These are phyloP conservation scores for Scaptomyza montana DNA, from an alignment of 1,140 invertebrate genomes.

Conservation along the genomic window DNA sequence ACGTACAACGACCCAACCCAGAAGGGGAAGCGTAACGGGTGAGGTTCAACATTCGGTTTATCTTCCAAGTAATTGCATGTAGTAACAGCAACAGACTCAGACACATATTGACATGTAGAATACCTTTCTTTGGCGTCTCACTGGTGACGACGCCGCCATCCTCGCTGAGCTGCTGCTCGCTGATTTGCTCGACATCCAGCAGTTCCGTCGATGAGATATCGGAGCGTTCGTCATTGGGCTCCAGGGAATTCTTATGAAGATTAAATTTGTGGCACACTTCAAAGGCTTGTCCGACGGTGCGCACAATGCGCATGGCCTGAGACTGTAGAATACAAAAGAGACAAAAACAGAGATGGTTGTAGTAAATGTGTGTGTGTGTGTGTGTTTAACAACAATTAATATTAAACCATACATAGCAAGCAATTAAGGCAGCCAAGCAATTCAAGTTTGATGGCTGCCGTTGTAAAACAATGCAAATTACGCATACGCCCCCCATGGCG, in stretches of 20 bases:
- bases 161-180: constrained; percentile 85
- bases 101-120: constrained; percentile 36
- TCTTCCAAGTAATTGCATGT: constrained; percentile 21
- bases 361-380: constrained; percentile 22
- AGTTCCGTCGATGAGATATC: constrained; percentile 86
- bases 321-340: constrained; percentile 88
- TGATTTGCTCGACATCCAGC: constrained; percentile 80
- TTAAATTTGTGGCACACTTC: constrained; percentile 99
- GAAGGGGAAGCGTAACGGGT: neutral
- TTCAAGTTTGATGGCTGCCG: constrained; percentile 1
- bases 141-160: constrained; percentile 84
- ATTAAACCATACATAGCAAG: constrained; percentile 10
- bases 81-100: neutral
- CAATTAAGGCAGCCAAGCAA: constrained; percentile 55
- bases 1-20: constrained; percentile 34
- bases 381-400: constrained; percentile 38
- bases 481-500: constrained; percentile 49
- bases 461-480: constrained; percentile 49
- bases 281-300: constrained; percentile 99
- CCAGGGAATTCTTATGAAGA: constrained; percentile 85
- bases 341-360: neutral
- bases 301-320: constrained; percentile 98
- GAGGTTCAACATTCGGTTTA: constrained; percentile 28
- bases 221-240: constrained; percentile 87
- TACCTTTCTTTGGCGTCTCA: constrained; percentile 86